Evolutionary conservation across 2,888 invertebrate species (phyloP).

Genomic region (Scrobipalpa atriplicella): DNA sequence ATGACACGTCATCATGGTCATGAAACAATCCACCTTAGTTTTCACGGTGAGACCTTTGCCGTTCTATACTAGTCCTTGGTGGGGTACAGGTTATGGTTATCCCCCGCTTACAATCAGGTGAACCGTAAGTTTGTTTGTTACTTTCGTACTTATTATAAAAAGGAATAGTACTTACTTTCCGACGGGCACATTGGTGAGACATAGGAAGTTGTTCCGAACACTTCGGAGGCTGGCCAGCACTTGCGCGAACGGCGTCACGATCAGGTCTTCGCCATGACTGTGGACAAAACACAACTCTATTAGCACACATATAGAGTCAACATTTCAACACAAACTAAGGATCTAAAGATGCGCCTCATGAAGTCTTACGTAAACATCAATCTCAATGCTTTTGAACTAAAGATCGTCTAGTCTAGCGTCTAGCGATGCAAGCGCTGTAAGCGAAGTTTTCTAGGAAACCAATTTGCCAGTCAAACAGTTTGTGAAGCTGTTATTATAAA

Average conservation of each 20-base stretch:
- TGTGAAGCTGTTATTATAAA: too few species aligned
- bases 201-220: slow-evolving; percentile 98
- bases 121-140: too few species aligned
- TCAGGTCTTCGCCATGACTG: slow-evolving; percentile 99
- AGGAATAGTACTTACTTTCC: slow-evolving; percentile 88
- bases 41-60: too few species aligned
- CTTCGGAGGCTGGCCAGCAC: slow-evolving; percentile 99
- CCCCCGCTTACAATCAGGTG: too few species aligned
- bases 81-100: too few species aligned
- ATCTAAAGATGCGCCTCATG: background rate
- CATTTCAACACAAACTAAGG: background rate
- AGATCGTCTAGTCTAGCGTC: background rate
- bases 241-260: slow-evolving; percentile 99
- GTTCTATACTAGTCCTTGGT: too few species aligned
- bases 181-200: slow-evolving; percentile 96
- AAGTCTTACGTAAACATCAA: background rate
- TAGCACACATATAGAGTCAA: background rate
- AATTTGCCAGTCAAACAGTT: slow-evolving; percentile 19
- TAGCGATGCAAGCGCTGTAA: background rate
- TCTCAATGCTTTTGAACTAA: background rate
- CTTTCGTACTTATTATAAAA: background rate
- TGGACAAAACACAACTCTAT: slow-evolving; percentile 53
- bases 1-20: too few species aligned
- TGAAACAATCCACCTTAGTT: too few species aligned
- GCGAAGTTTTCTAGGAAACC: slow-evolving; percentile 5